These are phyloP conservation scores for Saccostrea cuccullata DNA, from an alignment of 1,140 invertebrate species.

Conservation along the genomic window DNA sequence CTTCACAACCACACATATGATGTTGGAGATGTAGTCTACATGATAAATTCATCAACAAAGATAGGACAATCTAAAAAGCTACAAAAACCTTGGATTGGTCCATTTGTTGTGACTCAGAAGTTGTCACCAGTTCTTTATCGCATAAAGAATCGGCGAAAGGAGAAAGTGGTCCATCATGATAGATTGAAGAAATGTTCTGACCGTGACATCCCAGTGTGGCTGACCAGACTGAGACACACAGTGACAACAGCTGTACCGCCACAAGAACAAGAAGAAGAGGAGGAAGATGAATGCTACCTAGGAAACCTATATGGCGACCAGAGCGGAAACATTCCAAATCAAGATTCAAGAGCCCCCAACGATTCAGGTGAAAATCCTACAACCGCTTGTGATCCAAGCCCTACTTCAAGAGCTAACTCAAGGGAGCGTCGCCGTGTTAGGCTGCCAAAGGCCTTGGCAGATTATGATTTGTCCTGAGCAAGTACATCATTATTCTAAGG, in stretches of 20 bases:
- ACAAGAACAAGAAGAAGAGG: too few species aligned
- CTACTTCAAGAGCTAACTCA: not conserved
- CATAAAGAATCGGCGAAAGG: not conserved
- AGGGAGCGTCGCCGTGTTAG: not conserved
- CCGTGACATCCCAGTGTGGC: not conserved
- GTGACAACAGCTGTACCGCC: too few species aligned
- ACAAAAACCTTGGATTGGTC: conserved; percentile 17
- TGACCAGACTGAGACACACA: not conserved
- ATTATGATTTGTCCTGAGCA: not conserved
- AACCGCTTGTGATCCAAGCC: too few species aligned
- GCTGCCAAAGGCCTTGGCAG: not conserved
- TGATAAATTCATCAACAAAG: conserved; percentile 36
- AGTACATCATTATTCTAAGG: not conserved
- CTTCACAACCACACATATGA: too few species aligned
- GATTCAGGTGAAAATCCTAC: too few species aligned
- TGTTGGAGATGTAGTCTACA: conserved; percentile 15
- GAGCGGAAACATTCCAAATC: not conserved
- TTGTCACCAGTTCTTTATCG: too few species aligned
- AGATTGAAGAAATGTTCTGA: too few species aligned
- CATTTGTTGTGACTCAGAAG: conserved; percentile 28
- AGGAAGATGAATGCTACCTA: not conserved
- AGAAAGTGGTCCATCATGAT: conserved; percentile 10
- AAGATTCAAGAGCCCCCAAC: not conserved
- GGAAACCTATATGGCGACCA: not conserved
- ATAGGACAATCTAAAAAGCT: conserved; percentile 38